phyloP scores from a whole-genome alignment of 2,888 invertebrate species.

The Agrilus cyanescens region DNA sequence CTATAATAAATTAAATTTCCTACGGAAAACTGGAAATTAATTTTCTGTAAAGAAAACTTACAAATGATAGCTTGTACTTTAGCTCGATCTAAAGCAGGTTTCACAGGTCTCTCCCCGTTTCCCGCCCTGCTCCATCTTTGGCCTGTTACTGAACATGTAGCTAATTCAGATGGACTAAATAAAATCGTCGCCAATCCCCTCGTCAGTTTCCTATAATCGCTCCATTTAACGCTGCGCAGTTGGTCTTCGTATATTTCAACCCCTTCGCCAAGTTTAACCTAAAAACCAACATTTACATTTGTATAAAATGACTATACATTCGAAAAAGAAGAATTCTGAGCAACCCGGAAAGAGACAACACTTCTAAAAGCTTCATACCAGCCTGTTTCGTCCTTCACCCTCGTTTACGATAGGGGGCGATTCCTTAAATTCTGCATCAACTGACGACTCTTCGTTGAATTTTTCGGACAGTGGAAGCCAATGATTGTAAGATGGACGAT shows the following conservation, averaged over 20 bases:
- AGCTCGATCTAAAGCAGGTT: constrained; percentile 58
- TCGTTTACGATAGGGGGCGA: neutral
- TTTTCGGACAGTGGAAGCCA: too few species aligned
- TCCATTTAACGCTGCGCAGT: constrained; percentile 60
- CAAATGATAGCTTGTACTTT: constrained; percentile 65
- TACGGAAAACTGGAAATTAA: too few species aligned
- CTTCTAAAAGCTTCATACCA: constrained; percentile 4
- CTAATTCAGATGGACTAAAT: constrained; percentile 61
- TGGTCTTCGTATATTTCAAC: constrained; percentile 62
- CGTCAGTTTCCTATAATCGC: constrained; percentile 61
- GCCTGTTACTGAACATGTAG: constrained; percentile 63
- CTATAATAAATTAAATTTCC: too few species aligned
- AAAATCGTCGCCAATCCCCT: constrained; percentile 61
- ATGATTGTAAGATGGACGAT: too few species aligned
- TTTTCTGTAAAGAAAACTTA: constrained; percentile 29
- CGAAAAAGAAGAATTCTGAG: too few species aligned
- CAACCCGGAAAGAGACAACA: too few species aligned
- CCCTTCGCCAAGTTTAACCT: constrained; percentile 63
- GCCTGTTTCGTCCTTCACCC: constrained; percentile 6
- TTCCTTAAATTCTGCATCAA: too few species aligned
- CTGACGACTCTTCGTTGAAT: too few species aligned
- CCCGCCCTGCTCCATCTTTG: constrained; percentile 66
- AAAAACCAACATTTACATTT: constrained; percentile 10
- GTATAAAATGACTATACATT: too few species aligned
- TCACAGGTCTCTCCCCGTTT: constrained; percentile 60